These are phyloP conservation scores for Axea sp. DNA, from an alignment of 2,888 invertebrate genomes.

Conservation along the genomic window DNA sequence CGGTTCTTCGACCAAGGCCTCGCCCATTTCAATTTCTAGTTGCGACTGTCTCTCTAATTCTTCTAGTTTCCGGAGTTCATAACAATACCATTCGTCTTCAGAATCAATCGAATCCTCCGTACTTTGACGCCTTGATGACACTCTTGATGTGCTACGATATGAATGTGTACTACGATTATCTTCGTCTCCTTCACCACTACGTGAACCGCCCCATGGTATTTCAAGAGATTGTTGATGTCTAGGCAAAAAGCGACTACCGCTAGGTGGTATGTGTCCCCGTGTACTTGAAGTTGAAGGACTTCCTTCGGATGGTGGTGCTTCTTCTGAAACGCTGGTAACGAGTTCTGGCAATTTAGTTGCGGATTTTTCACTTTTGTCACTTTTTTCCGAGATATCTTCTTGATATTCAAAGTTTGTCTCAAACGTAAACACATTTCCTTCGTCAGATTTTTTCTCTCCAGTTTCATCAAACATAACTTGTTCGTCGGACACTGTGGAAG, in stretches of 20 bases:
- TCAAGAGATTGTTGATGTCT: conserved; percentile 89
- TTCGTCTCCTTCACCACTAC: conserved; percentile 85
- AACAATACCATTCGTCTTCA: conserved; percentile 96
- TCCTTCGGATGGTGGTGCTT: conserved; percentile 82
- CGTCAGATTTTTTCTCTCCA: conserved; percentile 74
- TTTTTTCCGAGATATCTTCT: conserved; percentile 70
- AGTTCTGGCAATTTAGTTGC: conserved; percentile 72
- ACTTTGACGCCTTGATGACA: conserved; percentile 92
- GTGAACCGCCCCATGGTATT: conserved; percentile 84
- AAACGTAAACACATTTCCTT: conserved; percentile 66
- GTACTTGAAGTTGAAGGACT: conserved; percentile 85
- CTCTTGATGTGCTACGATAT: conserved; percentile 90
- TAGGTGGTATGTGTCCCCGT: conserved; percentile 79
- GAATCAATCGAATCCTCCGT: conserved; percentile 96
- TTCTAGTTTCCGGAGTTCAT: conserved; percentile 91
- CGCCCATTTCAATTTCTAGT: conserved; percentile 83
- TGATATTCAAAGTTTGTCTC: conserved; percentile 72
- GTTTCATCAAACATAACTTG: conserved; percentile 81
- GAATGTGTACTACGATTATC: conserved; percentile 93
- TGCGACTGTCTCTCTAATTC: conserved; percentile 90
- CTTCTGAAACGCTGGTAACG: conserved; percentile 80
- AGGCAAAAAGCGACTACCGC: conserved; percentile 82
- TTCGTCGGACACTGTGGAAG: conserved; percentile 86
- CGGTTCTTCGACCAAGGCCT: conserved; percentile 83
- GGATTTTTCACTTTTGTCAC: conserved; percentile 73